Evolutionary conservation across 2,888 invertebrate species (phyloP), one percentile per base, ranked within the genome.

Genomic region (Lepidocyrtoides sp.): DNA sequence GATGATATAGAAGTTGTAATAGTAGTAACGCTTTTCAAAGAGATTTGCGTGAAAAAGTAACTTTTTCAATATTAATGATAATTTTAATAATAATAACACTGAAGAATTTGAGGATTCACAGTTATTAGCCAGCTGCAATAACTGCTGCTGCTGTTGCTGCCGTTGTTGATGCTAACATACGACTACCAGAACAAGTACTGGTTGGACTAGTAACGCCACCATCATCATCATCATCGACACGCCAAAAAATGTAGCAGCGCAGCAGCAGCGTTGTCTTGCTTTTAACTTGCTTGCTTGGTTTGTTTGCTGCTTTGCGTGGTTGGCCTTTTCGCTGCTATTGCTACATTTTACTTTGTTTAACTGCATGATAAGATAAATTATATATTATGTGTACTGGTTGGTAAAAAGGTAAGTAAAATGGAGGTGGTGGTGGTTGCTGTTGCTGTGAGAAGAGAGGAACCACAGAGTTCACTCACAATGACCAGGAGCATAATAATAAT

Each of bases 111-210:
- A 17, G 36, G 36, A 7, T 81, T 57, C 41, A 26, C 48, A 48
- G 72, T 72, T 72, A 72, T 44, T 79, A 60, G 81, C 81, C 82
- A 82, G 66, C 84, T 69, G 84, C 84, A 69, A 51, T 69, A 84
- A 69, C 29, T 84, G 69, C 84, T 84, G 84, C 69, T 84, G 66
- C 20, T 83, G 36, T 72, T 44, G 44, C 44, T 72, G 72, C 72
- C 48, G 72, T 75, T 75, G 72, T 20, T 23, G 26, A 48, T 48
- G 48, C 75, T 51, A 75, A 75, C 75, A 75, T 48, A 8, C 44
- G 75, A 75, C 75, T 75, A 75, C 26, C 75, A 75, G 48, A 26
- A 48, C 26, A 44, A 69, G 36, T 36, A 69, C 48, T 75, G 23
- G 44, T 75, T 20, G 26, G 48, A 75, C 23, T 75, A 44, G 44